Evolutionary conservation across 2,888 invertebrate genomes (phyloP).

Genomic region (Polia nebulosa): DNA sequence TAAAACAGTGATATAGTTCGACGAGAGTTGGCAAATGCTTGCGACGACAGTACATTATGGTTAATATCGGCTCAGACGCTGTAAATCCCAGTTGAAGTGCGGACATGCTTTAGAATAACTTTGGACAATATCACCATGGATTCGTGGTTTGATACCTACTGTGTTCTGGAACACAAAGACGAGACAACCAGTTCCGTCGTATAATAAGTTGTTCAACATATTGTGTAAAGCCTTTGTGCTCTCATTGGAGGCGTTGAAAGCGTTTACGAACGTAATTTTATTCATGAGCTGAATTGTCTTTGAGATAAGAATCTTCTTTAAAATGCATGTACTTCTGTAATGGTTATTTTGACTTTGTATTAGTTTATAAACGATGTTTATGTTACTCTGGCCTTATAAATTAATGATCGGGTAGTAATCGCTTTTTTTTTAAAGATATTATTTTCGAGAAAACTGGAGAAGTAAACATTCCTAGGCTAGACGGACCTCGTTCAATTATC

Average conservation of each 20-base stretch:
- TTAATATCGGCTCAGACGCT: constrained; percentile 60
- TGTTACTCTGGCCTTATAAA: constrained; percentile 15
- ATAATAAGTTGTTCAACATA: constrained; percentile 64
- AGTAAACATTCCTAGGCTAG: constrained; percentile 12
- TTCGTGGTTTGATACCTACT: constrained; percentile 62
- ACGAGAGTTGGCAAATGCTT: constrained; percentile 55
- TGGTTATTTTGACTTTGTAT: constrained; percentile 37
- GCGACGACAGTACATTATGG: constrained; percentile 55
- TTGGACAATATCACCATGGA: constrained; percentile 81
- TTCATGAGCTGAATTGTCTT: constrained; percentile 59
- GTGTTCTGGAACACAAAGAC: constrained; percentile 69
- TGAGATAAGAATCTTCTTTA: constrained; percentile 52
- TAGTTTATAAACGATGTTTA: constrained; percentile 19
- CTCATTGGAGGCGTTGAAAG: constrained; percentile 65
- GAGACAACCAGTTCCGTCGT: constrained; percentile 72
- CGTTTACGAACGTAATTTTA: constrained; percentile 63
- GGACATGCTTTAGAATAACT: constrained; percentile 78
- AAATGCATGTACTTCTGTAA: constrained; percentile 43
- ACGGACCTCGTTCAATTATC: constrained; percentile 33
- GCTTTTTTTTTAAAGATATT: neutral
- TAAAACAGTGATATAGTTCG: constrained; percentile 50
- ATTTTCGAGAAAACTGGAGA: constrained; percentile 6
- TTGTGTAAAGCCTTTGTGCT: constrained; percentile 72
- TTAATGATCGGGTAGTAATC: constrained; percentile 3
- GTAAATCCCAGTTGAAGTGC: constrained; percentile 68